These are phyloP conservation scores for Drosophila sordidapex DNA, from an alignment of 2,888 invertebrate species.

Conservation along the genomic window DNA sequence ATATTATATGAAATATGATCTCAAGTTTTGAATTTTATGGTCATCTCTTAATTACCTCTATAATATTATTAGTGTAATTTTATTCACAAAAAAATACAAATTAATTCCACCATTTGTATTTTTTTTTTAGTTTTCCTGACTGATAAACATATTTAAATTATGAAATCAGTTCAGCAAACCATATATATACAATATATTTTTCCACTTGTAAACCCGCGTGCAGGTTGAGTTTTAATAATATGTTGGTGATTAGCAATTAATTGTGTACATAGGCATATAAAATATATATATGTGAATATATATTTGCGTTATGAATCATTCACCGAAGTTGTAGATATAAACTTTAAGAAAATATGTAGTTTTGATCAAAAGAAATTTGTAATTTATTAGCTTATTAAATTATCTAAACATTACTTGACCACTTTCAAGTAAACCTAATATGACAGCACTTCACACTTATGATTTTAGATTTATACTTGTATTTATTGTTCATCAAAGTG, in stretches of 20 bases:
- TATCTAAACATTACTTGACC: background rate
- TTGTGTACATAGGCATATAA: background rate
- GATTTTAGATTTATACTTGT: constrained; percentile 5
- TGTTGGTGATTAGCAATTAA: too few species aligned
- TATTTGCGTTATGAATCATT: background rate
- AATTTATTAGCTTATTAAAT: background rate
- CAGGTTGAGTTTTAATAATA: background rate
- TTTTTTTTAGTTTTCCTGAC: too few species aligned
- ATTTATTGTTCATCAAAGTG: constrained; percentile 17
- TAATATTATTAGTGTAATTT: background rate
- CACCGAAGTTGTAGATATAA: background rate
- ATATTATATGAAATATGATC: constrained; percentile 4
- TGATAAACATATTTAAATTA: background rate
- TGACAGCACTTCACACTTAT: constrained; percentile 9
- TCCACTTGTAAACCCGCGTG: background rate
- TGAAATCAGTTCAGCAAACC: background rate
- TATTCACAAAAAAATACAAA: background rate
- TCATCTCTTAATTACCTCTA: background rate
- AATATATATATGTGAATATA: background rate
- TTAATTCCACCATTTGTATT: too few species aligned
- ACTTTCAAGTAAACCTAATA: constrained; percentile 17
- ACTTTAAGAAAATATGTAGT: background rate
- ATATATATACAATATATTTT: background rate
- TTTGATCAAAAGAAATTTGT: background rate
- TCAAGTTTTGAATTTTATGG: background rate